phyloP scores from a whole-genome alignment of 2,888 invertebrate species.

The Ochropacha duplaris region DNA sequence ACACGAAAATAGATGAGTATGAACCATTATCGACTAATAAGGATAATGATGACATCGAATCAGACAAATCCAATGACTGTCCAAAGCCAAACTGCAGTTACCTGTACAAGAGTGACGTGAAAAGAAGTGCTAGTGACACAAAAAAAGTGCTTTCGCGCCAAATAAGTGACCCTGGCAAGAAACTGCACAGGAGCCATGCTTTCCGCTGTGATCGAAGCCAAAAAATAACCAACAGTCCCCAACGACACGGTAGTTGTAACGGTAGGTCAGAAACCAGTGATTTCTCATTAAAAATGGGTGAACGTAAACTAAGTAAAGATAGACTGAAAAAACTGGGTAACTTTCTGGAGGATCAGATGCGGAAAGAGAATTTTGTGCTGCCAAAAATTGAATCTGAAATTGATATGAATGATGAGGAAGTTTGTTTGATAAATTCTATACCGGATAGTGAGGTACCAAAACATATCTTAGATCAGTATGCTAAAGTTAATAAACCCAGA shows the following conservation, averaged over 20 bases:
- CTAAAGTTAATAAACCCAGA: slow-evolving; percentile 69
- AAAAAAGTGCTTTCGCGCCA: slow-evolving; percentile 69
- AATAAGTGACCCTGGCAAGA: slow-evolving; percentile 78
- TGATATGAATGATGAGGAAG: slow-evolving; percentile 33
- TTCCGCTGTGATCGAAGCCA: slow-evolving; percentile 81
- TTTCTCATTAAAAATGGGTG: slow-evolving; percentile 62
- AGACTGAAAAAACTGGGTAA: slow-evolving; percentile 65
- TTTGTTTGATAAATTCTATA: slow-evolving; percentile 45
- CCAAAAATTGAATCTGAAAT: slow-evolving; percentile 18
- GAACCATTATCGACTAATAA: slow-evolving; percentile 27
- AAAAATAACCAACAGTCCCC: slow-evolving; percentile 53
- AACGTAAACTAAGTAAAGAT: slow-evolving; percentile 67
- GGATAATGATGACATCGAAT: slow-evolving; percentile 29
- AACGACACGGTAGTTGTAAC: slow-evolving; percentile 68
- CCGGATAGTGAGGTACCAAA: slow-evolving; percentile 70
- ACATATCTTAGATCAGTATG: slow-evolving; percentile 75
- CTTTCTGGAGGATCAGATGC: slow-evolving; percentile 73
- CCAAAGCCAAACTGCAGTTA: slow-evolving; percentile 66
- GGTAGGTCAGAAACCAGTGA: slow-evolving; percentile 67
- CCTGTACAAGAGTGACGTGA: slow-evolving; percentile 64
- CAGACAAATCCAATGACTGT: slow-evolving; percentile 40
- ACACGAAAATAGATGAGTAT: slow-evolving; percentile 11
- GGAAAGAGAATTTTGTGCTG: slow-evolving; percentile 65
- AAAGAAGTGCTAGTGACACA: slow-evolving; percentile 49
- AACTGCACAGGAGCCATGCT: slow-evolving; percentile 83